These are phyloP conservation scores for Eidolon helvum DNA, from an alignment of 2,113 vertebrate genomes.

Conservation along the genomic window DNA sequence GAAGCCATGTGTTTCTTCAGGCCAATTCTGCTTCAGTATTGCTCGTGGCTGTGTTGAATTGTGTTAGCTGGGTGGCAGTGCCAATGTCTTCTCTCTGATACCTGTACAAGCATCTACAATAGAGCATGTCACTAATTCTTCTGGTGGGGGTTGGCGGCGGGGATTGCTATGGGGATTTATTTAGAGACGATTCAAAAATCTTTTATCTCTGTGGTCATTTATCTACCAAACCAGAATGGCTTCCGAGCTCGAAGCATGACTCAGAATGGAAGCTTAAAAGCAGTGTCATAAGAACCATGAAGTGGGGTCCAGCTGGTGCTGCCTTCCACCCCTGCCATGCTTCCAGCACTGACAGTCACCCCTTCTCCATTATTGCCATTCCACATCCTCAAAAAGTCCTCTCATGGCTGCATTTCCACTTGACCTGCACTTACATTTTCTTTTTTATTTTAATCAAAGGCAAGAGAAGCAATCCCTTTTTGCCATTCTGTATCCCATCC, in stretches of 20 bases:
- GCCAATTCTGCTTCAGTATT: neutral
- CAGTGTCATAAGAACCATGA: neutral
- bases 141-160: neutral
- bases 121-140: neutral
- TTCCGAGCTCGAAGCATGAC: conserved; percentile 33
- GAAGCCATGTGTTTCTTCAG: neutral
- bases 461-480: neutral
- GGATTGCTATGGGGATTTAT: conserved; percentile 29
- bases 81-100: neutral
- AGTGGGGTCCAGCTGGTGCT: neutral
- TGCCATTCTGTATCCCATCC: neutral
- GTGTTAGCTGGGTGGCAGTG: neutral
- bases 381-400: conserved; percentile 4
- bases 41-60: neutral
- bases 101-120: neutral
- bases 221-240: conserved; percentile 7
- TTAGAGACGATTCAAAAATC: conserved; percentile 52
- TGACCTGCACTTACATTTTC: conserved; percentile 45
- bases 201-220: conserved; percentile 47
- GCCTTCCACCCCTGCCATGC: conserved; percentile 25
- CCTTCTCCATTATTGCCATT: neutral
- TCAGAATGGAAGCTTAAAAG: conserved; percentile 53
- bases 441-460: conserved; percentile 14
- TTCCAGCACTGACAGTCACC: neutral
- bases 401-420: neutral